phyloP scores from a whole-genome alignment of 2,113 vertebrate species.

The Choloepus hoffmanni region DNA sequence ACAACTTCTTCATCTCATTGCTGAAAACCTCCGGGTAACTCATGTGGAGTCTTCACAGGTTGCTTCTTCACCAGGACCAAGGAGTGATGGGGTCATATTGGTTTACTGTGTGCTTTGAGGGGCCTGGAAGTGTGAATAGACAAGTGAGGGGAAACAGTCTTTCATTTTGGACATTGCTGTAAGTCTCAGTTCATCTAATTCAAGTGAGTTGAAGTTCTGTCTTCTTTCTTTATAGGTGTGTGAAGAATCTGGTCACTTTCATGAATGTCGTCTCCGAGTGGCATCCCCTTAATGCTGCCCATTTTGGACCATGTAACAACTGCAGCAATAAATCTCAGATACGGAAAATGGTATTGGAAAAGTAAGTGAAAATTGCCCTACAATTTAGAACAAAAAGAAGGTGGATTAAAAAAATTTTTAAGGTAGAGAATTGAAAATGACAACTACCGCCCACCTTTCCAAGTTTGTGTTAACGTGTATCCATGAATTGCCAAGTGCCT shows the following conservation, averaged over 20 bases:
- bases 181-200: conserved; percentile 14
- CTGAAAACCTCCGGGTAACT: background rate
- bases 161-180: background rate
- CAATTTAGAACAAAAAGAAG: conserved; percentile 33
- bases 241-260: conserved; percentile 92
- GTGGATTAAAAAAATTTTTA: background rate
- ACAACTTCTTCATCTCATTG: background rate
- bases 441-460: background rate
- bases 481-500: background rate
- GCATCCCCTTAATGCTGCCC: conserved; percentile 91
- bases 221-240: conserved; percentile 80
- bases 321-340: conserved; percentile 90
- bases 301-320: conserved; percentile 89
- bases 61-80: background rate
- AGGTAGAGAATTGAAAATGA: background rate
- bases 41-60: background rate
- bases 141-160: background rate
- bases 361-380: conserved; percentile 86
- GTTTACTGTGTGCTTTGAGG: background rate
- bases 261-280: conserved; percentile 90
- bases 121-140: background rate
- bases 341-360: conserved; percentile 91
- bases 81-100: background rate
- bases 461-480: background rate
- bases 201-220: background rate